phyloP scores from a whole-genome alignment of 2,888 invertebrate genomes.

The Macrophya annulata region DNA sequence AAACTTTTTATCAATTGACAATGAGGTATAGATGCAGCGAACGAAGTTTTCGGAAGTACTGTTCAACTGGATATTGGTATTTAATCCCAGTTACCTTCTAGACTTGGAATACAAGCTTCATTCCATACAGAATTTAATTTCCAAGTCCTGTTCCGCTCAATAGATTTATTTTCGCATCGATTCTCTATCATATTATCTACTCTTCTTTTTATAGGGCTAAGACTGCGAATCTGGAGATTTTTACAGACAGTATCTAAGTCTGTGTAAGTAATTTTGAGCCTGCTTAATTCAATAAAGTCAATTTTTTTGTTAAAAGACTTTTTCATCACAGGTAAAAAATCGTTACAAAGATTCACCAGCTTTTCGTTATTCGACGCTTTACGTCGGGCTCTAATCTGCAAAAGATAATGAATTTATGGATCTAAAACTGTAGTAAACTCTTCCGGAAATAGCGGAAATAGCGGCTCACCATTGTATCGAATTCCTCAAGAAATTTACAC shows the following conservation, averaged over 20 bases:
- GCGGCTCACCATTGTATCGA: conserved; percentile 61
- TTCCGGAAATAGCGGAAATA: neutral
- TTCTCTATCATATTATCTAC: conserved; percentile 46
- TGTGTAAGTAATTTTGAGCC: conserved; percentile 60
- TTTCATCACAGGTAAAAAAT: conserved; percentile 59
- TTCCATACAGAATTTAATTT: conserved; percentile 75
- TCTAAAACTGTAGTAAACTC: neutral
- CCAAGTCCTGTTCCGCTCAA: conserved; percentile 57
- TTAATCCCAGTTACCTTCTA: conserved; percentile 66
- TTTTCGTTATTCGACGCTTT: conserved; percentile 52
- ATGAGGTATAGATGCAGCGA: neutral
- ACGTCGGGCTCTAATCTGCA: conserved; percentile 33
- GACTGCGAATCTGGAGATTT: conserved; percentile 57
- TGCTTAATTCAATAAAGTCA: conserved; percentile 55
- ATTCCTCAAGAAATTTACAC: conserved; percentile 67
- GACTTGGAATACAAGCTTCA: conserved; percentile 60
- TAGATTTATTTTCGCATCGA: neutral
- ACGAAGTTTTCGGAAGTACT: neutral
- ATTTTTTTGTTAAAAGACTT: conserved; percentile 59
- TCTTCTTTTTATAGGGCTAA: conserved; percentile 58
- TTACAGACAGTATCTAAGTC: conserved; percentile 63
- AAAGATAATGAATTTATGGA: neutral
- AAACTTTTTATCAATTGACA: neutral
- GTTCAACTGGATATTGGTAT: neutral
- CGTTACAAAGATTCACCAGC: conserved; percentile 57